A percentile compares a stretch with the other conserved stretches of the same genome.
Conservation (phyloP, 1,140 invertebrate genomes). For the Mesaphorura yosii region DNA sequence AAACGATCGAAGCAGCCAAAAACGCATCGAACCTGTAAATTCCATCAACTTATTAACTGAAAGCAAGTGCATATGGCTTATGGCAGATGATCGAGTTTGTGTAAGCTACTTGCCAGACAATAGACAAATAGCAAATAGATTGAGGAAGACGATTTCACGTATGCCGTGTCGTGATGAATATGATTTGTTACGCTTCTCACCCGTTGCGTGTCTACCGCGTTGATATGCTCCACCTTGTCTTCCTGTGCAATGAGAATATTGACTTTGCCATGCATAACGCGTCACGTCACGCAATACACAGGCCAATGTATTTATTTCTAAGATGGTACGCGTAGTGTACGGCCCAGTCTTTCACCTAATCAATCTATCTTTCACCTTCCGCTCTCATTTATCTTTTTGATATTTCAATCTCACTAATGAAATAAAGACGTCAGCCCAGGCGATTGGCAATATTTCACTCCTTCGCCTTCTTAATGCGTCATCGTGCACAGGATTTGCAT, state of each 20-base stretch:
- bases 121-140: neutral
- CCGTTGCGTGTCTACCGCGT: no score
- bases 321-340: neutral
- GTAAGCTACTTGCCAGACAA: neutral
- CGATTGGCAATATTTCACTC: neutral
- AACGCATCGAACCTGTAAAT: conserved; percentile 18
- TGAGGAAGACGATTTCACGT: neutral
- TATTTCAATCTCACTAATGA: conserved; percentile 27
- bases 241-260: neutral
- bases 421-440: conserved; percentile 23
- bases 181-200: no score
- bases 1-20: conserved; percentile 24
- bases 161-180: no score
- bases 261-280: neutral
- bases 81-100: neutral
- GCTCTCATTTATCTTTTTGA: conserved; percentile 9
- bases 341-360: neutral
- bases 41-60: no score
- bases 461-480: neutral
- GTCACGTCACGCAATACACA: neutral
- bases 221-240: no score
- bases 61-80: neutral
- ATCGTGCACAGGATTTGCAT: neutral
- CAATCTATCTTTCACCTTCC: neutral
- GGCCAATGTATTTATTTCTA: neutral